phyloP scores from a whole-genome alignment of 1,140 invertebrate species.

The Phymastichus coffea region DNA sequence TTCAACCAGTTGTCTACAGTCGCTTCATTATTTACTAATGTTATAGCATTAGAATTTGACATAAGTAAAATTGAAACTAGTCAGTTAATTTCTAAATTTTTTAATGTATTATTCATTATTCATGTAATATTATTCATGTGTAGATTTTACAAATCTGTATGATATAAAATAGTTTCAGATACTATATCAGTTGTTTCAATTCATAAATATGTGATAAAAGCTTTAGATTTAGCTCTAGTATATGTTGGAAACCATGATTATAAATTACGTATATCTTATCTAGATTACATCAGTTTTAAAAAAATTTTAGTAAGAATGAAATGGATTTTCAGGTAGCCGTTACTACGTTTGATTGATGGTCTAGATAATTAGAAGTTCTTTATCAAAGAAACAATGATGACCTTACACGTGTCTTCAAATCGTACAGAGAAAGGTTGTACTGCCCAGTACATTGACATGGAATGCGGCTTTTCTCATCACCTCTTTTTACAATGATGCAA shows the following conservation, averaged over 20 bases:
- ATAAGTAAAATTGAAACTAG: constrained; percentile 35
- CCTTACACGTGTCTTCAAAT: constrained; percentile 78
- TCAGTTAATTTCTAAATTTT: too few species aligned
- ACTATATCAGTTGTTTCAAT: constrained; percentile 78
- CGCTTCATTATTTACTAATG: constrained; percentile 48
- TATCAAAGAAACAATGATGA: constrained; percentile 84
- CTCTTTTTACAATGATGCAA: too few species aligned
- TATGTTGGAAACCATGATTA: constrained; percentile 97
- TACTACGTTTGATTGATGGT: constrained; percentile 97
- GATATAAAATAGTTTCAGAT: constrained; percentile 90
- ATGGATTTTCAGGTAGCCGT: constrained; percentile 86
- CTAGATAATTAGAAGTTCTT: constrained; percentile 89
- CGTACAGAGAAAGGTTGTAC: constrained; percentile 91
- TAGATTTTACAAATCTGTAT: constrained; percentile 62
- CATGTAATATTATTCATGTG: too few species aligned
- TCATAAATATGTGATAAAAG: constrained; percentile 80
- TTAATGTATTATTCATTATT: constrained; percentile 6
- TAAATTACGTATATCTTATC: constrained; percentile 67
- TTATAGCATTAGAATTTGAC: constrained; percentile 56
- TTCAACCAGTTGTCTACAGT: too few species aligned
- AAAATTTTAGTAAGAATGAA: neutral
- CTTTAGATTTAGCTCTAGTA: constrained; percentile 84
- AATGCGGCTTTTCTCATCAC: too few species aligned
- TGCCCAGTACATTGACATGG: too few species aligned
- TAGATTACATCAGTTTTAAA: constrained; percentile 2